Percentiles rank a stretch among this genome's conserved stretches.
Conservation (phyloP, 2,113 vertebrate species). For the Anolis sagrei region DNA sequence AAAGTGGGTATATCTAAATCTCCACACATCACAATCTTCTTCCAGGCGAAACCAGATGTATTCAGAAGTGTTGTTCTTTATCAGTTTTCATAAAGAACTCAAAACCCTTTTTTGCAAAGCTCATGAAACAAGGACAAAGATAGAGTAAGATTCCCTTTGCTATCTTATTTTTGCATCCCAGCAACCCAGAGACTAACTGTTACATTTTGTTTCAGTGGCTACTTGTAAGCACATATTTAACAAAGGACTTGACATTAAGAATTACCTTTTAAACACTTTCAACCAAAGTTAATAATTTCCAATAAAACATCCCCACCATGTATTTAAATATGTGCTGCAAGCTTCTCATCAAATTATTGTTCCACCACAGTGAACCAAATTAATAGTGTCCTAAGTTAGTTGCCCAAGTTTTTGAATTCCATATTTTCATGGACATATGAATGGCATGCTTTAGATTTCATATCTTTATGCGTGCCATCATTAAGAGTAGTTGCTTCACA, state of each 20-base stretch:
- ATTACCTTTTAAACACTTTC: not conserved
- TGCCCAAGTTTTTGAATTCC: not conserved
- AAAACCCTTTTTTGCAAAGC: not conserved
- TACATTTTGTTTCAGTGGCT: not conserved
- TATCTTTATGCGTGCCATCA: too few species aligned
- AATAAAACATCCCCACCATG: not conserved
- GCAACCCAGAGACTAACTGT: not conserved
- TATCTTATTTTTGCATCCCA: not conserved
- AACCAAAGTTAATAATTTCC: not conserved
- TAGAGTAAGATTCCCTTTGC: too few species aligned
- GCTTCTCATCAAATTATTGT: not conserved
- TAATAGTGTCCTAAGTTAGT: not conserved
- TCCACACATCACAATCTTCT: not conserved
- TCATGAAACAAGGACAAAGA: too few species aligned
- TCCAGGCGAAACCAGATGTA: not conserved
- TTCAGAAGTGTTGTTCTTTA: not conserved
- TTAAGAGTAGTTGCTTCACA: too few species aligned
- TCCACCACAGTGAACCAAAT: too few species aligned
- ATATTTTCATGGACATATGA: too few species aligned
- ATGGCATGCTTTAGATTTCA: too few species aligned
- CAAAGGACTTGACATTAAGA: too few species aligned
- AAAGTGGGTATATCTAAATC: not conserved
- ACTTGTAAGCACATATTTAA: not conserved
- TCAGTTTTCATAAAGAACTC: not conserved
- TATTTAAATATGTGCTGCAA: not conserved